A percentile compares a stretch with the other conserved stretches of the same genome.
Conservation (phyloP, 2,888 invertebrate genomes). For the Malthinus flaveolus region DNA sequence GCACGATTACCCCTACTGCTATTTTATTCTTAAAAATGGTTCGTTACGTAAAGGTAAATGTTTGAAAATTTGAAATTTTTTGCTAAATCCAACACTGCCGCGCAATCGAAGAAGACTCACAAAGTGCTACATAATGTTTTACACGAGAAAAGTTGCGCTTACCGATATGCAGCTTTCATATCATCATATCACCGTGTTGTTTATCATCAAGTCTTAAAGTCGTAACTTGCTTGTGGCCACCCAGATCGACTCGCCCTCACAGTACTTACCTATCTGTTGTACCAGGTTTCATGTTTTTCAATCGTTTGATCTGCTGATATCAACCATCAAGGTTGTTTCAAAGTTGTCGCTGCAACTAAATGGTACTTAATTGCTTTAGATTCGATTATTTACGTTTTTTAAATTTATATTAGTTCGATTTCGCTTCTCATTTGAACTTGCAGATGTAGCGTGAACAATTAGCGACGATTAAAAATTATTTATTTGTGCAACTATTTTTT, state of each 20-base stretch:
- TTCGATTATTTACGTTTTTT: constrained; percentile 12
- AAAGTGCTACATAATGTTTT: constrained; percentile 25
- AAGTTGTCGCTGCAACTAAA: constrained; percentile 28
- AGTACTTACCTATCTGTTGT: constrained; percentile 21
- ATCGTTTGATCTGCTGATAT: constrained; percentile 30
- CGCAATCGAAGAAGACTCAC: constrained; percentile 15
- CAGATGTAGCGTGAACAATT: too few relatives aligned
- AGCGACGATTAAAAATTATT: too few relatives aligned
- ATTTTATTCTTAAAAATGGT: too few relatives aligned
- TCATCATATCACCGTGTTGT: constrained; percentile 29
- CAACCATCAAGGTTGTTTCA: constrained; percentile 24
- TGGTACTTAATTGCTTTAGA: constrained; percentile 27
- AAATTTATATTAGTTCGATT: too few relatives aligned
- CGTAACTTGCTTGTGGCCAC: constrained; percentile 29
- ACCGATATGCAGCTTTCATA: constrained; percentile 27
- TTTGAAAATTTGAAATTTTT: too few relatives aligned
- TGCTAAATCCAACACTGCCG: constrained; percentile 9
- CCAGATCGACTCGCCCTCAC: constrained; percentile 31
- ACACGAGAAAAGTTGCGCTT: constrained; percentile 22
- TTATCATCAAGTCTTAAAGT: constrained; percentile 30
- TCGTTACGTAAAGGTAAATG: too few relatives aligned
- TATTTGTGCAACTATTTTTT: too few relatives aligned
- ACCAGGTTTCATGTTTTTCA: constrained; percentile 27
- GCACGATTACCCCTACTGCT: too few relatives aligned
- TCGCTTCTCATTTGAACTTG: too few relatives aligned